A percentile compares a stretch with the other conserved stretches of the same genome.
Evolutionary conservation across 2,797 vertebrate species (phyloP).

Genomic region (Hippopotamyrus pictus): DNA sequence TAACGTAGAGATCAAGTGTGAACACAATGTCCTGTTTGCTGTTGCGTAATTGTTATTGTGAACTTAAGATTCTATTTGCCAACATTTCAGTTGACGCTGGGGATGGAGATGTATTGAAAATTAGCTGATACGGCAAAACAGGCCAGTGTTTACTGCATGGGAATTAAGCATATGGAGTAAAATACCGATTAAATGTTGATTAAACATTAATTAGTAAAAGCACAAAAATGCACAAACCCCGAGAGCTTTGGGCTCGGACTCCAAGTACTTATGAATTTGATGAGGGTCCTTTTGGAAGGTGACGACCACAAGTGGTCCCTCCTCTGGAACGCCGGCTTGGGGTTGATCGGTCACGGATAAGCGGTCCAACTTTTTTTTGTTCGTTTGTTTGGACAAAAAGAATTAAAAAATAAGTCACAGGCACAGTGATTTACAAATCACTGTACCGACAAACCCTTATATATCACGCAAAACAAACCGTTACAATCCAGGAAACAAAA

Average conservation of each 20-base stretch:
- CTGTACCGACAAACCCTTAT: not conserved
- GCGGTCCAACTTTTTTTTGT: constrained; percentile 13
- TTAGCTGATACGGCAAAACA: not conserved
- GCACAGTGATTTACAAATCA: no score
- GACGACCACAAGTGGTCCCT: constrained; percentile 46
- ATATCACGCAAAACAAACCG: not conserved
- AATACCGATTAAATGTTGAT: not conserved
- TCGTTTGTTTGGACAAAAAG: not conserved
- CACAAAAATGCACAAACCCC: constrained; percentile 42
- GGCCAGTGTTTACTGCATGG: not conserved
- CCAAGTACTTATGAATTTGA: constrained; percentile 53
- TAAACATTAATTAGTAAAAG: not conserved
- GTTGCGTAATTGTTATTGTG: not conserved
- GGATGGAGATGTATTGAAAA: not conserved
- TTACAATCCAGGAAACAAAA: not conserved
- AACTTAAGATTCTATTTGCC: not conserved
- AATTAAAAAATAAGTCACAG: not conserved
- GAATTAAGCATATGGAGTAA: not conserved
- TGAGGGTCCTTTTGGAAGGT: constrained; percentile 48
- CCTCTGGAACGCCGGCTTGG: not conserved
- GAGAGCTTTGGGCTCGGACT: constrained; percentile 58
- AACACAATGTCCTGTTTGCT: not conserved
- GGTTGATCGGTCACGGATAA: not conserved
- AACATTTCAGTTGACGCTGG: not conserved
- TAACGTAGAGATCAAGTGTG: not conserved